Conservation (phyloP, 2,888 invertebrate species). For the Xiphydria camelus region DNA sequence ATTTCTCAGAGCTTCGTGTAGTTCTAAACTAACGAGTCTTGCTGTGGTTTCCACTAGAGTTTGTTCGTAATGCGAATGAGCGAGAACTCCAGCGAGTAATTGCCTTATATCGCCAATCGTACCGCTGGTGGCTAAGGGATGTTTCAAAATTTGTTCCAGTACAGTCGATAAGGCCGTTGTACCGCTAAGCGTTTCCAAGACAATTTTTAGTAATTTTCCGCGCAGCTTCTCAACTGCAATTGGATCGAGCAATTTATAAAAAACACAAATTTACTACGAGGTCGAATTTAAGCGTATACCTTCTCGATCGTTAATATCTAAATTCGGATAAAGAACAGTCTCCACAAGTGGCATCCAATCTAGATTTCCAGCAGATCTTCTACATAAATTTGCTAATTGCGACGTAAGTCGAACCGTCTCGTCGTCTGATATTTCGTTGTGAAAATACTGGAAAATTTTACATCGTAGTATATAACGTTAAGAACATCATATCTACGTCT, state of each 20-base stretch:
- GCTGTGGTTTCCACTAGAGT: conserved; percentile 71
- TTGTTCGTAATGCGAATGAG: conserved; percentile 77
- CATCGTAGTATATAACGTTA: not conserved
- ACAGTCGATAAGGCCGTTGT: conserved; percentile 61
- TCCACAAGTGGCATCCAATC: conserved; percentile 56
- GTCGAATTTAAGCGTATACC: conserved; percentile 21
- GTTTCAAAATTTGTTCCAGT: conserved; percentile 64
- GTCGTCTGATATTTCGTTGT: conserved; percentile 34
- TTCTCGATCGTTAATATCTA: conserved; percentile 36
- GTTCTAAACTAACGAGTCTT: conserved; percentile 69
- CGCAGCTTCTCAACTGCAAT: conserved; percentile 44
- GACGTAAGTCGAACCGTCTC: conserved; percentile 39
- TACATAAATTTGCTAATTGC: conserved; percentile 48
- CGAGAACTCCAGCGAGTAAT: conserved; percentile 69
- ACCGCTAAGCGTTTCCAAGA: conserved; percentile 51
- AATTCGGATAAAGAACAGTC: conserved; percentile 43
- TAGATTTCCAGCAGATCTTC: conserved; percentile 50
- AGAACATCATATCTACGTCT: conserved; percentile 15
- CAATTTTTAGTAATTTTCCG: conserved; percentile 49
- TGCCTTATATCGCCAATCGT: conserved; percentile 68
- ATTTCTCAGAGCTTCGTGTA: conserved; percentile 61
- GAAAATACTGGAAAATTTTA: conserved; percentile 27
- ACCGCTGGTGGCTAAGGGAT: conserved; percentile 59
- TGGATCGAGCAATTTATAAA: too few species aligned
- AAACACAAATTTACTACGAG: not conserved